Evolutionary conservation across 2,888 invertebrate species (phyloP).

Genomic region (Dasysyrphus tricinctus): DNA sequence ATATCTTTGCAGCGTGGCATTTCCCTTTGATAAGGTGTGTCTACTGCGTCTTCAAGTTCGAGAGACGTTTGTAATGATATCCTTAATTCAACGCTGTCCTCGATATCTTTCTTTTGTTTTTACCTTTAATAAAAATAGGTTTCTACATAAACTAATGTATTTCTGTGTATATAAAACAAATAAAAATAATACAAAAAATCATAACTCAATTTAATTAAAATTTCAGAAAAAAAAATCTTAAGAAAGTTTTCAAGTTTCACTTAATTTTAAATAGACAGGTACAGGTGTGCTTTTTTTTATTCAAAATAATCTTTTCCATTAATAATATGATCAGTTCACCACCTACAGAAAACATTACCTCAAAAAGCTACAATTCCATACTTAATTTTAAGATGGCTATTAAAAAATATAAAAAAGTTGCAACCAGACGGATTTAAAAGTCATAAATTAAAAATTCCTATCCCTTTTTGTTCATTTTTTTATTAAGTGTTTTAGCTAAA

Average conservation of each 20-base stretch:
- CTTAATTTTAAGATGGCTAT: neutral
- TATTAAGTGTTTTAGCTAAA: neutral
- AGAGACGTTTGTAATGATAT: no score
- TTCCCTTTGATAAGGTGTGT: no score
- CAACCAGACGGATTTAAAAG: neutral
- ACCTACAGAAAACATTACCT: neutral
- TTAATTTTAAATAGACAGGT: neutral
- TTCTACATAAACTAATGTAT: no score
- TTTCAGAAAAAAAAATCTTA: slow-evolving; percentile 17
- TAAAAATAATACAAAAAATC: no score
- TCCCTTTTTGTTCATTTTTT: neutral
- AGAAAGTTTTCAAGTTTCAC: slow-evolving; percentile 72
- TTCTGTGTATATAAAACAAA: no score
- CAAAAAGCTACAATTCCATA: neutral
- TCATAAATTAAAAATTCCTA: slow-evolving; percentile 7
- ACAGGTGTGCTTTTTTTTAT: neutral
- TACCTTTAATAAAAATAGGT: no score
- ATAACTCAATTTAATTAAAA: no score
- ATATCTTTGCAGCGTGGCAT: no score
- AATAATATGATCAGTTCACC: neutral
- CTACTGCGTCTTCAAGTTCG: no score
- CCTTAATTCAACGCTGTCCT: no score
- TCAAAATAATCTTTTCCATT: neutral
- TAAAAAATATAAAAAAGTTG: neutral
- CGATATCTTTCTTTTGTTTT: no score